phyloP scores from a whole-genome alignment of 2,888 invertebrate genomes.

The Odontothrips loti region DNA sequence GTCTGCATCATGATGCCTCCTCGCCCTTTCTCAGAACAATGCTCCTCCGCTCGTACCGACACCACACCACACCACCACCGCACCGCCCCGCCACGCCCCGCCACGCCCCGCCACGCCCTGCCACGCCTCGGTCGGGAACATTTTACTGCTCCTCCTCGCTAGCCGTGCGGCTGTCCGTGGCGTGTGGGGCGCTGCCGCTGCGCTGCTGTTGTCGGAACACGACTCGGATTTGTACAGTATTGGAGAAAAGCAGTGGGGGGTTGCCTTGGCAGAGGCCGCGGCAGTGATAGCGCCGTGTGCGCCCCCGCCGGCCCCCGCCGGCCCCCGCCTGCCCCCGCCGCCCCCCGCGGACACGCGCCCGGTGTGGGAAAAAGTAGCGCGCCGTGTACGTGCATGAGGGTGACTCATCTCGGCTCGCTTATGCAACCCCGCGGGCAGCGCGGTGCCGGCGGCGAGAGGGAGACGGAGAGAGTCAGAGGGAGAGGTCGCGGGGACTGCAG shows the following conservation, averaged over 20 bases:
- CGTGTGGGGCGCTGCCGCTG: too few relatives aligned
- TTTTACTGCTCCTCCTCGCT: neutral
- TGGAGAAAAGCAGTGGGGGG: too few relatives aligned
- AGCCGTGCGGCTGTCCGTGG: too few relatives aligned
- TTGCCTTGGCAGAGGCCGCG: too few relatives aligned
- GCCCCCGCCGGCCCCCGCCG: too few relatives aligned
- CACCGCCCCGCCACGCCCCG: neutral
- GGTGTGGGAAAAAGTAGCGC: neutral
- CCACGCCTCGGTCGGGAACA: neutral
- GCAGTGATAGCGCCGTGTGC: too few relatives aligned
- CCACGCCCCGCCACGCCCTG: neutral
- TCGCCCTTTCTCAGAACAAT: conserved; percentile 22
- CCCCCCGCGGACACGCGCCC: neutral
- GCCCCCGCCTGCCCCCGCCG: too few relatives aligned
- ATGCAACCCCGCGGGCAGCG: neutral
- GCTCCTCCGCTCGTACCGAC: neutral
- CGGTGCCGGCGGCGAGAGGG: too few relatives aligned
- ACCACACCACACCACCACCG: neutral
- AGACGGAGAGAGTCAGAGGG: too few relatives aligned
- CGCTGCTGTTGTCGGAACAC: too few relatives aligned
- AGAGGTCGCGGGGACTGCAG: too few relatives aligned
- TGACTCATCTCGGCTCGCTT: conserved; percentile 7
- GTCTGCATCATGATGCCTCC: neutral
- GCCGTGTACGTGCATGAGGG: neutral
- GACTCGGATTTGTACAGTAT: too few relatives aligned